Base-by-base conservation (phyloP, 2,113 vertebrate species). In the Engraulis encrasicolus region DNA sequence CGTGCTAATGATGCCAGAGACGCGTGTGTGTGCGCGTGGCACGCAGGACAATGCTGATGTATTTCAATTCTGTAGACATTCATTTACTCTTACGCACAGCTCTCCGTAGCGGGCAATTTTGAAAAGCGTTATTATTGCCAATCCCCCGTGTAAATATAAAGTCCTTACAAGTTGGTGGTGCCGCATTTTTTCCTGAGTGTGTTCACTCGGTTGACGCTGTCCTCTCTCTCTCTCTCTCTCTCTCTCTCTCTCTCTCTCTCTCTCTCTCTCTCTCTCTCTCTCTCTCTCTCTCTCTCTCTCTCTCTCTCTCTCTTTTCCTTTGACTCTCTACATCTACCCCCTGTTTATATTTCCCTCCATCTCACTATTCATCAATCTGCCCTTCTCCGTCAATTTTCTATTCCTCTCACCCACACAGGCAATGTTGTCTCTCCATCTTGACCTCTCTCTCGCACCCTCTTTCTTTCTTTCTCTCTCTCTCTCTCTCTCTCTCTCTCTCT, bases 31-130 rank as follows among this genome's bases (percentile, higher is more conserved):
- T n/a, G n/a, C n/a, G n/a, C n/a, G n/a, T n/a, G n/a, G n/a, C n/a
- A n/a, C n/a, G 58, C 58, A 23, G 58, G 11, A 66, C 23, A 31
- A 14, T 23, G 58, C 58, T 66, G 58, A 66, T 66, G 58, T 66
- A 66, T 66, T 66, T 66, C n/a, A n/a, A n/a, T 14, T 6, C 58
- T 66, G 58, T 14, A 66, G 58, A 66, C 23, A 66, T 66, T 66
- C 58, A 66, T 66, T 66, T 66, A 66, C 58, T 66, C 27, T 66
- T 66, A 66, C 58, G 58, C 58, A 66, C 58, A 66, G 23, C 58
- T 66, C 58, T 66, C 58, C 58, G 31, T 66, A 66, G 58, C 58
- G 23, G 31, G 58, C 58, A 66, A 66, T 66, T 66, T 66, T 66
- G 58, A 66, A n/a, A 66, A 66, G 58, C 27, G 58, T 66, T 66